phyloP scores from a whole-genome alignment of 2,797 vertebrate genomes.

The Lateolabrax maculatus region DNA sequence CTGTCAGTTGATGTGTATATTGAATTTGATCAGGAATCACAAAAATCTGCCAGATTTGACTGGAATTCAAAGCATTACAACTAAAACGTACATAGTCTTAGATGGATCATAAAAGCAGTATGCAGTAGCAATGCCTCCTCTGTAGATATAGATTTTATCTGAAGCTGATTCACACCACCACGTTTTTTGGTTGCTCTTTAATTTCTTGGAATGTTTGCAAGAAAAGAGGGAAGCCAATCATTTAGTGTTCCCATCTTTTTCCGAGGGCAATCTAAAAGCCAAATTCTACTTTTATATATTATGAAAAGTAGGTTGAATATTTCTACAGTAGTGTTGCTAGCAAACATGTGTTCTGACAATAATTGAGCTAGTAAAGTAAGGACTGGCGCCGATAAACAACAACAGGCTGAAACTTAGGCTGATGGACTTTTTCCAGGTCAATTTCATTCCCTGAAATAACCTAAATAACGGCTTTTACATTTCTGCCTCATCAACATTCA shows the following conservation, averaged over 20 bases:
- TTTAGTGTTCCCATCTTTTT: not conserved
- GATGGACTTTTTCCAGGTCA: not conserved
- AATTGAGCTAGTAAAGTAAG: not conserved
- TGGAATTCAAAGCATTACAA: not conserved
- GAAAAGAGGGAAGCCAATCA: not conserved
- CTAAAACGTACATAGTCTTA: not conserved
- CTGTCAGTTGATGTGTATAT: not conserved
- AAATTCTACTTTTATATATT: not conserved
- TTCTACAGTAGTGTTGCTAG: not conserved
- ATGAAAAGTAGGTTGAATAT: not conserved
- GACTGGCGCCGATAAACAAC: not conserved
- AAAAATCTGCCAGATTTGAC: not conserved
- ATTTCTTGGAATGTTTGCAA: not conserved
- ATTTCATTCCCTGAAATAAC: not conserved
- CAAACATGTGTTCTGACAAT: not conserved
- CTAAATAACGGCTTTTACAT: not conserved
- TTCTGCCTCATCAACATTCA: slow-evolving; percentile 3
- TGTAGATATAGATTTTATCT: not conserved
- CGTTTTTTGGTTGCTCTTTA: not conserved
- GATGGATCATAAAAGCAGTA: not conserved
- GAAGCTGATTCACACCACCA: not conserved
- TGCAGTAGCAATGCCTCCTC: not conserved
- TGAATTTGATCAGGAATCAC: not conserved
- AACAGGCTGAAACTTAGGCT: not conserved
- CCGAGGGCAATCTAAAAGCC: not conserved